These are phyloP conservation scores for Nannobrachium achirus DNA, from an alignment of 2,113 vertebrate genomes.

Conservation along the genomic window DNA sequence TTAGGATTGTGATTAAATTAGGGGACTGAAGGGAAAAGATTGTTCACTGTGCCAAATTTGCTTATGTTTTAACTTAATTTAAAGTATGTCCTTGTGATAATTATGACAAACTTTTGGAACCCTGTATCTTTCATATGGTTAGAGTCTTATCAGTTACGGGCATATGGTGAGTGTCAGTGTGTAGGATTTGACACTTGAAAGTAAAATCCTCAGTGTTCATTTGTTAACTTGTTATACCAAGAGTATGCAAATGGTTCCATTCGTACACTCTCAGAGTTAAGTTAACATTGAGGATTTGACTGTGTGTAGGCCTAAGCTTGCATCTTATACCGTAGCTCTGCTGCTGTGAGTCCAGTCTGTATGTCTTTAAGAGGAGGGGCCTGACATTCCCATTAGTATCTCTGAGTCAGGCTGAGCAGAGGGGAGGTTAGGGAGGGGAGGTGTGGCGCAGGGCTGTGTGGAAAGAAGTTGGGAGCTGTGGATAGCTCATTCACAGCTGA, in stretches of 20 bases:
- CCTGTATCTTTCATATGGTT: neutral
- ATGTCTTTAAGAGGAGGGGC: constrained; percentile 83
- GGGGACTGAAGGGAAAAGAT: neutral
- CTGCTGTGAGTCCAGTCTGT: constrained; percentile 24
- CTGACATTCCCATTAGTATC: constrained; percentile 66
- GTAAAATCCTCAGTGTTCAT: too few relatives aligned
- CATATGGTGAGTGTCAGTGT: constrained; percentile 19
- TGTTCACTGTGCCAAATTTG: neutral
- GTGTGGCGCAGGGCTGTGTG: constrained; percentile 57
- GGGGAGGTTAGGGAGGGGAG: constrained; percentile 6
- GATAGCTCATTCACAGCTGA: constrained; percentile 70
- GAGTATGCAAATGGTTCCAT: too few relatives aligned
- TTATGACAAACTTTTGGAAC: too few relatives aligned
- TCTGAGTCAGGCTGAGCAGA: constrained; percentile 53
- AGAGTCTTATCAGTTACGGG: constrained; percentile 19
- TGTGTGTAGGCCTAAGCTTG: too few relatives aligned
- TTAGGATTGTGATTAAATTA: neutral
- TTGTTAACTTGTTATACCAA: too few relatives aligned
- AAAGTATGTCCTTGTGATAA: too few relatives aligned
- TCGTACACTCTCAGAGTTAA: too few relatives aligned
- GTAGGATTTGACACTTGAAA: neutral
- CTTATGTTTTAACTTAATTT: neutral
- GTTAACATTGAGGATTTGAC: too few relatives aligned
- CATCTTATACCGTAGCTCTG: too few relatives aligned
- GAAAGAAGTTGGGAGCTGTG: constrained; percentile 77